Conservation (phyloP, 2,797 vertebrate genomes). For the Chelon auratus region DNA sequence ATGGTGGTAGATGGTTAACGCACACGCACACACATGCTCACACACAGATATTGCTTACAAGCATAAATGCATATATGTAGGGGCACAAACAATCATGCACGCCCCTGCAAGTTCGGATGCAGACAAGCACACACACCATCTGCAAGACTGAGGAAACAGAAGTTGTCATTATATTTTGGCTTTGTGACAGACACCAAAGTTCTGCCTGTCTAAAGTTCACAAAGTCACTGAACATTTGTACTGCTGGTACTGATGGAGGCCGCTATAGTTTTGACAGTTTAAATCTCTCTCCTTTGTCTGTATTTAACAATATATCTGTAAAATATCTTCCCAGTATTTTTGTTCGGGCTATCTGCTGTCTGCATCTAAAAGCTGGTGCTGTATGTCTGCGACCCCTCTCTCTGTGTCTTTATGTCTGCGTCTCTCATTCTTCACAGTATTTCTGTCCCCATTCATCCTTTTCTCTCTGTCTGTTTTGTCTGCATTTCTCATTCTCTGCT, state of each 20-base stretch:
- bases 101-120: constrained; percentile 8
- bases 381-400: neutral
- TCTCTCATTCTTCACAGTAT: constrained; percentile 33
- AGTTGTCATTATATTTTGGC: constrained; percentile 53
- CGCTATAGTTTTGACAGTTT: constrained; percentile 9
- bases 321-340: constrained; percentile 2
- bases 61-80: constrained; percentile 28
- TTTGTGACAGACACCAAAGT: constrained; percentile 33
- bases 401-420: constrained; percentile 20
- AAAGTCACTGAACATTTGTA: constrained; percentile 47
- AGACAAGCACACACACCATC: constrained; percentile 30
- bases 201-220: constrained; percentile 49
- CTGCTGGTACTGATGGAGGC: constrained; percentile 18
- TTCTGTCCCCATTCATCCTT: constrained; percentile 57
- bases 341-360: constrained; percentile 3
- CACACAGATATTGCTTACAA: constrained; percentile 23
- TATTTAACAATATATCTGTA: neutral
- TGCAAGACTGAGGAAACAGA: constrained; percentile 57
- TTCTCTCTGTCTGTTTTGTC: constrained; percentile 54
- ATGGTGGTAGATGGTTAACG: constrained; percentile 30
- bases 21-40: neutral
- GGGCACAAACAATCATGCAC: constrained; percentile 28
- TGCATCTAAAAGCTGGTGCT: constrained; percentile 11
- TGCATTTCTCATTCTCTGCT: constrained; percentile 57
- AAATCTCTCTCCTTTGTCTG: neutral